A percentile compares a stretch with the other conserved stretches of the same genome.
Conservation (phyloP, 2,888 invertebrate species). For the Leistus spinibarbis region DNA sequence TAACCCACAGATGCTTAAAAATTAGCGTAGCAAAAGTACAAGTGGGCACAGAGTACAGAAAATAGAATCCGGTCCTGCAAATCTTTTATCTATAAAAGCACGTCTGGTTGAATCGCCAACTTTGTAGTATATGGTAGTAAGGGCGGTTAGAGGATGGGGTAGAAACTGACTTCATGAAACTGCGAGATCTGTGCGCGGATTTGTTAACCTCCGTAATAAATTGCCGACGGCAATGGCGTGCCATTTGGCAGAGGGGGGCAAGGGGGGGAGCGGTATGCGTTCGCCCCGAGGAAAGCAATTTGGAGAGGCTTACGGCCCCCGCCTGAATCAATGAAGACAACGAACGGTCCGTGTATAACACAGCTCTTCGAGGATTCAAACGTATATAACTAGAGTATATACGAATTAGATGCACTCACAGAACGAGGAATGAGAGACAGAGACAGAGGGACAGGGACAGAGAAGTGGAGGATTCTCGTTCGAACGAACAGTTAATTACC, state of each 20-base stretch:
- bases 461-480: too few species aligned
- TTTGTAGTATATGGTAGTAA: too few species aligned
- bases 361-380: constrained; percentile 1
- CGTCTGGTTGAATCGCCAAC: too few species aligned
- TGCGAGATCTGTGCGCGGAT: constrained; percentile 39
- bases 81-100: too few species aligned
- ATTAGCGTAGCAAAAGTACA: too few species aligned
- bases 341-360: constrained; percentile 41
- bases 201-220: constrained; percentile 40
- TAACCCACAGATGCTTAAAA: too few species aligned
- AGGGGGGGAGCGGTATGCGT: constrained; percentile 44
- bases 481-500: constrained; percentile 33
- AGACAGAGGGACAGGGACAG: neutral
- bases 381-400: constrained; percentile 51
- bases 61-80: too few species aligned
- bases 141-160: neutral
- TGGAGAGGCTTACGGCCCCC: constrained; percentile 51
- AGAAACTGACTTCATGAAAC: constrained; percentile 34
- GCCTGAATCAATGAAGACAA: constrained; percentile 54
- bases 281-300: constrained; percentile 50
- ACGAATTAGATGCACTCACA: constrained; percentile 53
- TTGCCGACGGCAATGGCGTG: constrained; percentile 30
- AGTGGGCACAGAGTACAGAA: too few species aligned
- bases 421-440: neutral
- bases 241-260: constrained; percentile 30